A percentile compares a stretch with the other conserved stretches of the same genome.
These are phyloP conservation scores for Larimichthys crocea DNA, from an alignment of 2,113 vertebrate species.

Conservation along the genomic window DNA sequence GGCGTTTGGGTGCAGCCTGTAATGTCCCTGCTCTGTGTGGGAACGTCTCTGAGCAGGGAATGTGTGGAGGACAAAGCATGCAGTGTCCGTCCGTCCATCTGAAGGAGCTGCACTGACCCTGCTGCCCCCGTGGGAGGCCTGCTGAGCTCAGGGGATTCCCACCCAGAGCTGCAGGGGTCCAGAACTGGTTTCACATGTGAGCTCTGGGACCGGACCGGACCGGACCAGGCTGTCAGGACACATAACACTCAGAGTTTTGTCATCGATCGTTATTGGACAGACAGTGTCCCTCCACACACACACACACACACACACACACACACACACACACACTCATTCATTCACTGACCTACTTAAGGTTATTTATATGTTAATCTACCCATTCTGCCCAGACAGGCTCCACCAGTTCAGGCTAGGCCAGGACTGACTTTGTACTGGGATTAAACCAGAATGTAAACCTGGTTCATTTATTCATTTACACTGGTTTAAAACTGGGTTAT, in stretches of 20 bases:
- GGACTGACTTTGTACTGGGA: slow-evolving; percentile 9
- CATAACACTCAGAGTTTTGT: too few species aligned
- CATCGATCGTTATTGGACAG: background rate
- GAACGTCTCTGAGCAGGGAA: slow-evolving; percentile 36
- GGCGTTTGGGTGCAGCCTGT: slow-evolving; percentile 55
- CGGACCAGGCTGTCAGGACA: background rate
- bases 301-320: background rate
- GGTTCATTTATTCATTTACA: background rate
- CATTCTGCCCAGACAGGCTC: slow-evolving; percentile 16
- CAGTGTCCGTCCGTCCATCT: slow-evolving; percentile 45
- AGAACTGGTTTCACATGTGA: background rate
- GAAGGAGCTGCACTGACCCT: slow-evolving; percentile 41
- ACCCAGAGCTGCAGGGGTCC: slow-evolving; percentile 52
- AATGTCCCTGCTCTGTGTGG: slow-evolving; percentile 44
- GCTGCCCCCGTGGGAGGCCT: slow-evolving; percentile 25
- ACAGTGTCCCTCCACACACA: background rate
- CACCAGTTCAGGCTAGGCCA: slow-evolving; percentile 37
- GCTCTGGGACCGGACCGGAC: background rate
- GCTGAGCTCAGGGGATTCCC: slow-evolving; percentile 41
- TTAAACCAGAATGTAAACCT: background rate
- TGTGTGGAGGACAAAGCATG: slow-evolving; percentile 63
- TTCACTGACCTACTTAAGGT: slow-evolving; percentile 47
- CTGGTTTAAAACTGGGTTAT: background rate
- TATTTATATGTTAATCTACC: slow-evolving; percentile 80
- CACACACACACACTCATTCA: slow-evolving; percentile 30